Evolutionary conservation across 2,888 invertebrate species (phyloP), one percentile per base, ranked within the genome.

Genomic region (Plagodis dolabraria): DNA sequence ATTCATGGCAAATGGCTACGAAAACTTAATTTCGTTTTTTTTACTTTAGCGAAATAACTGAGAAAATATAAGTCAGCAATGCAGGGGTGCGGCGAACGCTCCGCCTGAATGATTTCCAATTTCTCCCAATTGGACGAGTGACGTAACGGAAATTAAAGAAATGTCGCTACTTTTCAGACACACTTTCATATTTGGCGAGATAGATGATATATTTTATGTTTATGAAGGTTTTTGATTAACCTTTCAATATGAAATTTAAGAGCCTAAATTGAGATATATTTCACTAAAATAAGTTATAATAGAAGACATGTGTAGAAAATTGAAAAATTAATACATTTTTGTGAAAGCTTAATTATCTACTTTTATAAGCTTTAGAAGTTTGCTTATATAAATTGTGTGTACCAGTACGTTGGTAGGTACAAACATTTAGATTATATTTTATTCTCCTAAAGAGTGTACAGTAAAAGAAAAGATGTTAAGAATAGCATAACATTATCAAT

Each of bases 91-190:
- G 77, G 74, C 76, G 77, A 76, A 79, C 73, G 78, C 79, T 73
- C 74, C 80, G 83, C 80, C 74, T 80, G 82, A 85, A 85, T 86
- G 85, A 90, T 88, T 90, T 86, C 86, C 86, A 88, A 90, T 88
- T 79, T 82, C 78, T 87, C 82, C 80, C 86, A 87, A 90, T 89
- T 89, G 86, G 87, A 87, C 84, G 86, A 89, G 86, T 89, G 92
- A 92, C 92, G 85, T 86, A 89, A 86, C 92, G 92, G 92, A 92
- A 92, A 92, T 92, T 92, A 92, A 91, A 90, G 85, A 88, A 83
- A 79, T 72, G 78, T 75, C 76, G 75, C 77, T 83, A 77, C 80
- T 82, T 79, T 76, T 79, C 70, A 74, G 74, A 79, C 75, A 79
- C 67, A 75, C 75, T 76, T 78, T 78, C 79, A 76, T 77, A 75